A percentile compares a stretch with the other conserved stretches of the same genome.
These are phyloP conservation scores for Cuculus canorus DNA, from an alignment of 2,797 vertebrate genomes.

Conservation along the genomic window DNA sequence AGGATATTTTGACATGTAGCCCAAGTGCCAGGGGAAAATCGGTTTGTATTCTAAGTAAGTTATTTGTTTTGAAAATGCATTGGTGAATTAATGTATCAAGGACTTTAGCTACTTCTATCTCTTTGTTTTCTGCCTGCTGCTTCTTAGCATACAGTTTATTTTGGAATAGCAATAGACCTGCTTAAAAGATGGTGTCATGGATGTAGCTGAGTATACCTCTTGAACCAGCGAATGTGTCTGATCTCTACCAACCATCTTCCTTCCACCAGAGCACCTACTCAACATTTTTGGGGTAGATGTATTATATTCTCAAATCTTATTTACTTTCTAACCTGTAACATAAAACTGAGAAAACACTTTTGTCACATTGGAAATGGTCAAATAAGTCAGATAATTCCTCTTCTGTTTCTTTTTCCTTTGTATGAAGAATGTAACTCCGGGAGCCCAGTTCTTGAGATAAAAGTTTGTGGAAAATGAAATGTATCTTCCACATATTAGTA, in stretches of 20 bases:
- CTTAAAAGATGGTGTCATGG: not conserved
- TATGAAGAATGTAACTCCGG: not conserved
- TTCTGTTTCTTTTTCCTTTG: not conserved
- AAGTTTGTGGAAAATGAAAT: not conserved
- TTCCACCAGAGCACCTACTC: not conserved
- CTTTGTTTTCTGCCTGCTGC: not conserved
- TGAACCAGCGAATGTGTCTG: not conserved
- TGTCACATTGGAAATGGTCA: not conserved
- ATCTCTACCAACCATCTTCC: not conserved
- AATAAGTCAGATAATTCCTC: not conserved
- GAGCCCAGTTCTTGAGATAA: not conserved
- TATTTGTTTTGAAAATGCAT: not conserved
- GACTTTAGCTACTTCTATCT: not conserved
- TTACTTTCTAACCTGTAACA: not conserved
- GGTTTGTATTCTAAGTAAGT: not conserved
- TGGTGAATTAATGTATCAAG: not conserved
- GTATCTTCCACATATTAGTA: not conserved
- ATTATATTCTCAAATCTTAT: not conserved
- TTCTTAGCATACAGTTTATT: not conserved
- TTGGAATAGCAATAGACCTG: not conserved
- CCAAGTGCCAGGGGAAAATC: not conserved
- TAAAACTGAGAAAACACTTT: not conserved
- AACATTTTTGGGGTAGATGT: not conserved
- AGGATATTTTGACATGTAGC: not conserved
- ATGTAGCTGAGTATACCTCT: not conserved